Percentiles rank a stretch among this genome's conserved stretches.
phyloP scores from a whole-genome alignment of 2,888 invertebrate genomes.

The Dryomyza anilis region DNA sequence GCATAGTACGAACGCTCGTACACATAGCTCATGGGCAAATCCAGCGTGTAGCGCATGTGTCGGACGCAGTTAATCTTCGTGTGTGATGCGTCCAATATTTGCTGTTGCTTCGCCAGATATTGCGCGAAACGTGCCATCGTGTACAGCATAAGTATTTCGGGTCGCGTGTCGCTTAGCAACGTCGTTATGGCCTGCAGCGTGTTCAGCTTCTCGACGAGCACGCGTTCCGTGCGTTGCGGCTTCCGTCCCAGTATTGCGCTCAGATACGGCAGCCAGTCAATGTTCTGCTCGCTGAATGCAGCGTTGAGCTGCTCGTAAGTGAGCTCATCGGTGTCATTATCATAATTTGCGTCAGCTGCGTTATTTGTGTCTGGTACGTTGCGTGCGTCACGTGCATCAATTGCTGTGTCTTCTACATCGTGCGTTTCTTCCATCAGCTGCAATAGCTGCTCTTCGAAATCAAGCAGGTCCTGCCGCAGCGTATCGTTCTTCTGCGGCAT shows the following conservation, averaged over 20 bases:
- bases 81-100: slow-evolving; percentile 24
- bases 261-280: slow-evolving; percentile 43
- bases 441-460: neutral
- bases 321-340: neutral
- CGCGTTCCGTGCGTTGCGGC: slow-evolving; percentile 33
- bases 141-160: slow-evolving; percentile 41
- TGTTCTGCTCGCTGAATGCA: neutral
- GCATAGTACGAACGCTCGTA: slow-evolving; percentile 45
- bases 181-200: slow-evolving; percentile 35
- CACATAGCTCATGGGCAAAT: slow-evolving; percentile 48
- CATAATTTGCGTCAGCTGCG: neutral
- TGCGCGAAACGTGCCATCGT: slow-evolving; percentile 45
- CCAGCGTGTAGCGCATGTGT: slow-evolving; percentile 50
- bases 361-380: no score
- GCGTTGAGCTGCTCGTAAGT: neutral
- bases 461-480: neutral
- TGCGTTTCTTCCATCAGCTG: neutral
- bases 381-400: neutral
- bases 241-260: slow-evolving; percentile 37
- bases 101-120: slow-evolving; percentile 38
- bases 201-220: slow-evolving; percentile 41
- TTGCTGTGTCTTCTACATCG: neutral
- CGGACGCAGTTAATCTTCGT: slow-evolving; percentile 38
- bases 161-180: slow-evolving; percentile 36
- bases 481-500: slow-evolving; percentile 13